Evolutionary conservation across 2,797 vertebrate genomes (phyloP), one percentile per base, ranked within the genome.

Genomic region (Sebastes iracundus): DNA sequence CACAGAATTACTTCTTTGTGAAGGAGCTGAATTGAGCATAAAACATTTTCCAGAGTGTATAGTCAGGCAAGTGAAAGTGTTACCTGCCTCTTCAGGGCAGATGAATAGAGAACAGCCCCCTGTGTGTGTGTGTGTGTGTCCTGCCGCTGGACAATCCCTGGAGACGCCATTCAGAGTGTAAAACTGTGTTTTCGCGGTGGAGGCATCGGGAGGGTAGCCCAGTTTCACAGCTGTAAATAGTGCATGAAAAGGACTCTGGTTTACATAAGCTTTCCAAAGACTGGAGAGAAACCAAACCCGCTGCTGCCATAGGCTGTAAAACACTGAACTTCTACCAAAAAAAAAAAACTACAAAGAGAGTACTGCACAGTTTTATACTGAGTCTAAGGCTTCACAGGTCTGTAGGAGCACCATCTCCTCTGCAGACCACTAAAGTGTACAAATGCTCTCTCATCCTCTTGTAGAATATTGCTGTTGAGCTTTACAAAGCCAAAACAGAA

Each of bases 161-260:
- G 90, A 90, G 90, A 91, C 75, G 7, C 71, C 11, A 68, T 28
- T 2, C 71, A 71, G 81, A 87, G 85, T 85, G 79, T 88, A 91
- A 87, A 92, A 90, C 86, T 78, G 60, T 87, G 84, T 88, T 85
- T 84, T 70, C 13, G 33, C 22, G 38, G 77, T 62, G 64, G 69
- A 75, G 55, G 82, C 83, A 25, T 78, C 8, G 64, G 88, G 85
- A 91, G 42, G 16, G 60, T 49, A 88, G 92, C 91, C 91, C 88
- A 91, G 83, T 93, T 94, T 91, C 82, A 63, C 88, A 90, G 88
- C 88, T 93, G 91, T 88, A 93, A 94, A 93, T 91, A 80, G 90
- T 90, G 89, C 91, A 87, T 92, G 86, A 93, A 93, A 82, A 90
- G 66, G 71, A 77, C 61, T 80, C 61, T 62, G 78, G 72, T 89